Conservation (phyloP, 2,888 invertebrate species). For the Drosophila kanekoi region DNA sequence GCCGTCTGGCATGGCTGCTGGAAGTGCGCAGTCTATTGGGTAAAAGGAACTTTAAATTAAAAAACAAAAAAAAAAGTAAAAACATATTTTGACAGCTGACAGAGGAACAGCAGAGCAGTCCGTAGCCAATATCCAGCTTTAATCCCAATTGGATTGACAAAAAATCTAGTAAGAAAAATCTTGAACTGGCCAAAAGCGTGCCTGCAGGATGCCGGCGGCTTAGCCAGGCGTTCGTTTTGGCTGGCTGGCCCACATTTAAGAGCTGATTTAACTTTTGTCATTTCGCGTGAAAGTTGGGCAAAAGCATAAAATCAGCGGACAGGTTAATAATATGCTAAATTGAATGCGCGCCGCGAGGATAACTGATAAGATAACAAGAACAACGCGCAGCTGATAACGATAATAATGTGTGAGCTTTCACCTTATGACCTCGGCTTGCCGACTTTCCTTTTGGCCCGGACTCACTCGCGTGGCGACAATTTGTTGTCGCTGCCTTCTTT, state of each 20-base stretch:
- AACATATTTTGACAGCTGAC: slow-evolving; percentile 46
- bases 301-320: slow-evolving; percentile 40
- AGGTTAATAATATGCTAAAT: slow-evolving; percentile 68
- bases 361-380: slow-evolving; percentile 56
- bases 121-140: slow-evolving; percentile 9
- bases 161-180: slow-evolving; percentile 12
- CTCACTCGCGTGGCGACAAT: slow-evolving; percentile 56
- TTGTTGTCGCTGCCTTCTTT: slow-evolving; percentile 61
- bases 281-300: slow-evolving; percentile 41
- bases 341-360: slow-evolving; percentile 52
- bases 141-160: slow-evolving; percentile 38
- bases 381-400: slow-evolving; percentile 48
- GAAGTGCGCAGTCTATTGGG: slow-evolving; percentile 2
- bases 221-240: background rate
- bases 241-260: slow-evolving; percentile 37
- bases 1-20: background rate
- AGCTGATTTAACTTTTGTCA: slow-evolving; percentile 70
- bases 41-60: slow-evolving; percentile 42
- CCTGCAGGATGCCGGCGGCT: background rate
- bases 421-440: slow-evolving; percentile 37
- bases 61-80: slow-evolving; percentile 11
- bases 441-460: slow-evolving; percentile 7
- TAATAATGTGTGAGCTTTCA: slow-evolving; percentile 62
- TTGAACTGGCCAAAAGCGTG: slow-evolving; percentile 6
- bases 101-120: background rate